Percentiles rank a stretch among this genome's conserved stretches.
Evolutionary conservation across 2,888 invertebrate genomes (phyloP).

Genomic region (Empis livida): DNA sequence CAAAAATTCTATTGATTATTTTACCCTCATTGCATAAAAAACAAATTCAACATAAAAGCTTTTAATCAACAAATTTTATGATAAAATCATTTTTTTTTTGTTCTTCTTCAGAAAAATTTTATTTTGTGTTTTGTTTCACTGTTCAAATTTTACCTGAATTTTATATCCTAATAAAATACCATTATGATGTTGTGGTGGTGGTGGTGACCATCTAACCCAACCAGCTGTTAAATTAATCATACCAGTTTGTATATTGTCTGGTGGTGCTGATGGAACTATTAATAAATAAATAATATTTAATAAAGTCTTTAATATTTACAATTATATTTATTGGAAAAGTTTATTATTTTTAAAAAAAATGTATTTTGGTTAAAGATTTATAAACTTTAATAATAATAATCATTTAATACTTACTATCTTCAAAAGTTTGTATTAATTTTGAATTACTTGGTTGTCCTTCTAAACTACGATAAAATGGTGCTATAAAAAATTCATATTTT

Average conservation of each 20-base stretch:
- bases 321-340: no score
- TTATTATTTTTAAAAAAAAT: no score
- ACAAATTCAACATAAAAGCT: no score
- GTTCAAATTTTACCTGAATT: conserved; percentile 41
- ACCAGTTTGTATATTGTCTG: conserved; percentile 63
- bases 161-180: conserved; percentile 42
- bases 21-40: no score
- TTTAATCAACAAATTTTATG: no score
- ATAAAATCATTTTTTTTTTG: no score
- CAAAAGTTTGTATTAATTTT: conserved; percentile 68
- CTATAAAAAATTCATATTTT: conserved; percentile 76
- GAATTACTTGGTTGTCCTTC: conserved; percentile 91
- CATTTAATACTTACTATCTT: conserved; percentile 50
- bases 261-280: conserved; percentile 69
- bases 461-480: conserved; percentile 72
- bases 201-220: conserved; percentile 70
- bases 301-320: background rate
- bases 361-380: no score
- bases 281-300: conserved; percentile 12
- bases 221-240: conserved; percentile 70
- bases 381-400: background rate
- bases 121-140: no score
- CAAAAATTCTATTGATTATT: no score
- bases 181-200: conserved; percentile 63
- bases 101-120: no score